Evolutionary conservation across 1,140 invertebrate genomes (phyloP).

Genomic region (Drosophila triauraria): DNA sequence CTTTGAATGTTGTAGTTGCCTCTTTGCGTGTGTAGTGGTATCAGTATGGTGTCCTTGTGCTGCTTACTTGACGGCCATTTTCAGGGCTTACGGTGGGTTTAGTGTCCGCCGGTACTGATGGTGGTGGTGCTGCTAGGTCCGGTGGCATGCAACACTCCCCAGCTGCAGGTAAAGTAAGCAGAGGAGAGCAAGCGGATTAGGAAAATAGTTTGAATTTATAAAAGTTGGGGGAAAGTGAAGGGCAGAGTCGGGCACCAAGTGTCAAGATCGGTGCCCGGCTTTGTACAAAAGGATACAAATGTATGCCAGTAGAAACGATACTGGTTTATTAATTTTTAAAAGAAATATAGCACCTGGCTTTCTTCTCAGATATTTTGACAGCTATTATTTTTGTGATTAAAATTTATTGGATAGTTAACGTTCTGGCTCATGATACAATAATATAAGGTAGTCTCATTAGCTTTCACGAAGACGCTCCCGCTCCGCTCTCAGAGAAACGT

Average conservation of each 20-base stretch:
- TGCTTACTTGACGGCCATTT: slow-evolving; percentile 49
- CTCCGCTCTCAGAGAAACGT: too few species aligned
- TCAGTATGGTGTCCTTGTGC: neutral
- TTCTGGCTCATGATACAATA: too few species aligned
- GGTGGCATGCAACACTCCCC: neutral
- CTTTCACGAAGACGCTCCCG: too few species aligned
- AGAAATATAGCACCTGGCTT: slow-evolving; percentile 8
- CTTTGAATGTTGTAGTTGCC: neutral
- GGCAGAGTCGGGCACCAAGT: neutral
- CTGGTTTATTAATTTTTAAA: neutral
- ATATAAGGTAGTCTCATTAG: too few species aligned
- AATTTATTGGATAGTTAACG: too few species aligned
- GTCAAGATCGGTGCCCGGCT: neutral
- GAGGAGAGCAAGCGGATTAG: neutral
- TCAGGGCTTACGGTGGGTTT: slow-evolving; percentile 16
- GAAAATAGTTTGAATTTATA: slow-evolving; percentile 4
- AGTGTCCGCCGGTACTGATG: neutral
- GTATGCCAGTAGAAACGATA: too few species aligned
- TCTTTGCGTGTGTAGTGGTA: neutral
- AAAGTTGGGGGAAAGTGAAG: slow-evolving; percentile 8
- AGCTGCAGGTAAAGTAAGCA: slow-evolving; percentile 29
- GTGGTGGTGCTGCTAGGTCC: slow-evolving; percentile 8
- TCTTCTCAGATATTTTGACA: neutral
- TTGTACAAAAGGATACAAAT: neutral
- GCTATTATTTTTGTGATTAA: too few species aligned